A percentile compares a stretch with the other conserved stretches of the same genome.
Conservation (phyloP, 2,113 vertebrate species). For the Nothoprocta pentlandii region DNA sequence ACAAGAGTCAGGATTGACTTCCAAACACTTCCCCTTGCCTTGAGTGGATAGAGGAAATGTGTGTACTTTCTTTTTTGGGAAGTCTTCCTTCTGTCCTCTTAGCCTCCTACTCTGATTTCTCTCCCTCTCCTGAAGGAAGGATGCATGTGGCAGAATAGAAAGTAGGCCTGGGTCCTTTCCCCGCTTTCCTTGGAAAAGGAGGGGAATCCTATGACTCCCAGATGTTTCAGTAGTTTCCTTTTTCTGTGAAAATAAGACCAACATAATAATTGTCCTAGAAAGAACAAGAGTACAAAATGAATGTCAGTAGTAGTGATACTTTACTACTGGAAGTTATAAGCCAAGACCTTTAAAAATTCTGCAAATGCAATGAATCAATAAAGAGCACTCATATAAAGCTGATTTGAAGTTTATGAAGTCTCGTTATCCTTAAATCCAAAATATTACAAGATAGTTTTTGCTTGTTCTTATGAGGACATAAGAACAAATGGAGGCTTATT, state of each 20-base stretch:
- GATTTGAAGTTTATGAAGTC: not conserved
- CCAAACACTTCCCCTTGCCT: not conserved
- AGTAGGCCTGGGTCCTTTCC: not conserved
- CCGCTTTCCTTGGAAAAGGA: not conserved
- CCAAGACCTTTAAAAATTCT: not conserved
- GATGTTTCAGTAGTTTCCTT: not conserved
- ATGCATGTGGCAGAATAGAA: not conserved
- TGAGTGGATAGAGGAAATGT: not conserved
- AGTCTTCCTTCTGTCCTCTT: not conserved
- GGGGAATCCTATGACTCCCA: conserved; percentile 9
- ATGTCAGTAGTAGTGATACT: not conserved
- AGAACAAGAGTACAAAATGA: not conserved
- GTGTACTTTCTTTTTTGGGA: not conserved
- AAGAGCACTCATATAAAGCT: not conserved
- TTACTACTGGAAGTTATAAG: not conserved
- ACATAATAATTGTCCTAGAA: not conserved
- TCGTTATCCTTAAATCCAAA: not conserved
- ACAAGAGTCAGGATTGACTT: not conserved
- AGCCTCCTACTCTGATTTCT: not conserved
- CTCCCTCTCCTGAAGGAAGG: not conserved
- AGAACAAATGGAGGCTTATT: not conserved
- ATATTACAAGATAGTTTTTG: not conserved
- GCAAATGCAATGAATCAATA: not conserved
- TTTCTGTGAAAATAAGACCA: not conserved
- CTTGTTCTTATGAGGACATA: not conserved